Evolutionary conservation across 2,888 invertebrate genomes (phyloP).

Genomic region (Dastarcus helophoroides): DNA sequence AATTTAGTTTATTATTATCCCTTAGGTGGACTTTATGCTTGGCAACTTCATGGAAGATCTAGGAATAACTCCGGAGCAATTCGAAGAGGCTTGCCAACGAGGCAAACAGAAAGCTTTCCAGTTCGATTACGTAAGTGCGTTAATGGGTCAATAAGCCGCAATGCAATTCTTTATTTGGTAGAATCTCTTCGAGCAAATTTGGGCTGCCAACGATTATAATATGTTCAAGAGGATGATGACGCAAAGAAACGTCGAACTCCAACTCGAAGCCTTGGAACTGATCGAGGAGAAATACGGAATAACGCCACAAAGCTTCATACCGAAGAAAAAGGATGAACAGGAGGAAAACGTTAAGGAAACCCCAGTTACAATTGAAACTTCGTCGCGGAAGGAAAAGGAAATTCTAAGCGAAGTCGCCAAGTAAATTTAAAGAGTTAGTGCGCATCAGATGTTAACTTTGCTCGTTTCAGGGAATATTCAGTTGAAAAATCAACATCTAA

Average conservation of each 20-base stretch:
- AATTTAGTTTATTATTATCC: conserved; percentile 5
- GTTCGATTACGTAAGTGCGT: conserved; percentile 45
- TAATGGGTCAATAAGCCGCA: not conserved
- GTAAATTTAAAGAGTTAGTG: conserved; percentile 19
- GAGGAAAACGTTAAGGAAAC: conserved; percentile 12
- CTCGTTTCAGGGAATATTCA: conserved; percentile 27
- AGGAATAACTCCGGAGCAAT: conserved; percentile 77
- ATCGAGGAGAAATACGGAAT: conserved; percentile 67
- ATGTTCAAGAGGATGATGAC: conserved; percentile 90
- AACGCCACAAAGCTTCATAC: conserved; percentile 50
- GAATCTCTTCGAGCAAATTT: conserved; percentile 64
- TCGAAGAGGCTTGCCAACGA: conserved; percentile 64
- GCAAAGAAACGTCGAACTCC: conserved; percentile 82
- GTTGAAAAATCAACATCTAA: conserved; percentile 21
- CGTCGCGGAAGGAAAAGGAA: conserved; percentile 32
- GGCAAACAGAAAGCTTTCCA: conserved; percentile 38
- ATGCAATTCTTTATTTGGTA: conserved; percentile 19
- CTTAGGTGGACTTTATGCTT: conserved; percentile 75
- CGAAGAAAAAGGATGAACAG: conserved; percentile 34
- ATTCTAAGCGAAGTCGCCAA: conserved; percentile 38
- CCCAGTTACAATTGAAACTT: conserved; percentile 34
- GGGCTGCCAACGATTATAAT: conserved; percentile 86
- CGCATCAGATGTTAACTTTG: not conserved
- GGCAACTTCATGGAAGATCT: conserved; percentile 90
- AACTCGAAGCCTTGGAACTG: conserved; percentile 76